Evolutionary conservation across 2,888 invertebrate species (phyloP), one percentile per base, ranked within the genome.

Genomic region (Sarcophaga subvicina): DNA sequence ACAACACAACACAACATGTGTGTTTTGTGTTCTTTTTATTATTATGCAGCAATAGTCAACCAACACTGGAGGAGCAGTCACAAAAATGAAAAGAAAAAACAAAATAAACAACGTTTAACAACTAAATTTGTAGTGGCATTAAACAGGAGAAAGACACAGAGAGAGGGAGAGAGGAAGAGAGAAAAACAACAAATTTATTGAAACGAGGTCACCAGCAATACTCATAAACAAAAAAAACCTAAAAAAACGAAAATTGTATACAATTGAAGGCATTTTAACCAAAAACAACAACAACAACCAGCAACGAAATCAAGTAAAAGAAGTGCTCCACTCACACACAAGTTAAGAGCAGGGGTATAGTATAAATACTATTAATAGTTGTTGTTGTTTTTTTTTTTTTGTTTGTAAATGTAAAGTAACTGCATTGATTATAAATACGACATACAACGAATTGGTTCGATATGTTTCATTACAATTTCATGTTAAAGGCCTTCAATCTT

Each of bases 181-280:
- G 47, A 14, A 71, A 54, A 49, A 12, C n/a, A 66, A 80, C 70
- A 64, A 71, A 71, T 25, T 62, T 70, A 37, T 75, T 79, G 75
- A 79, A 84, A 80, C 71, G 84, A 84, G 84, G 84, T 84, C 84
- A 84, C 84, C 78, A 84, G 80, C 79, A 75, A 27, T 73, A 80
- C 70, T 60, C 47, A 84, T 70, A 54, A 69, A 75, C 17, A 17
- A 12, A 54, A 14, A 14, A 12, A 12, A 49, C 10, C 6, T 11
- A 49, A 49, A 49, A 49, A 54, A 17, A 54, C 17, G 12, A 75
- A 79, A 70, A 79, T 64, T 63, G 20, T 73, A 80, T 54, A n/a
- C n/a, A 69, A 66, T 54, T 77, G 82, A 25, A 45, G 82, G 75
- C 76, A 49, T 49, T 17, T 67, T 45, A 54, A 14, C 14, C 75